A percentile compares a stretch with the other conserved stretches of the same genome.
phyloP scores from a whole-genome alignment of 1,140 invertebrate genomes.

The Leptopilina clavipes region DNA sequence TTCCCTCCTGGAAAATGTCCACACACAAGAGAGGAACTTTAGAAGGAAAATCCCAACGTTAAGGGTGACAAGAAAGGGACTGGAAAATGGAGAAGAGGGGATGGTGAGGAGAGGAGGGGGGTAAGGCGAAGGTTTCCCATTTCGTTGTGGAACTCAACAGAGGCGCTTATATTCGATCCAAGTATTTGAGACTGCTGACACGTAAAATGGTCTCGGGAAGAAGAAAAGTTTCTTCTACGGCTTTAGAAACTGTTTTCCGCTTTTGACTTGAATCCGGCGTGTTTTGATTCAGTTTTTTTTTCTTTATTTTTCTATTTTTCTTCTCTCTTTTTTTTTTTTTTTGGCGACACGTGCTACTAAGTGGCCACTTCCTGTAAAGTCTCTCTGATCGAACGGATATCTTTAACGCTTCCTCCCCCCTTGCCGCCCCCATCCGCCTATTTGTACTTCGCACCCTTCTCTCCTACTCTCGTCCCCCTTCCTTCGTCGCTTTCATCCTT shows the following conservation, averaged over 20 bases:
- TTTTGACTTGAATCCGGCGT: conserved; percentile 25
- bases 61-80: conserved; percentile 6
- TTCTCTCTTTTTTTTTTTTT: conserved; percentile 10
- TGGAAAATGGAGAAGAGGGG: too few species aligned
- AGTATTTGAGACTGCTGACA: conserved; percentile 33
- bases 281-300: neutral
- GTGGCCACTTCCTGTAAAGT: conserved; percentile 31
- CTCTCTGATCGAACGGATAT: conserved; percentile 27
- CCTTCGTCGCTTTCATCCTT: too few species aligned
- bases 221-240: conserved; percentile 15
- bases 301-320: too few species aligned
- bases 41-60: conserved; percentile 15
- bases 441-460: conserved; percentile 2
- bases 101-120: too few species aligned
- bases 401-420: neutral
- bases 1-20: conserved; percentile 27
- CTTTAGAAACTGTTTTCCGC: conserved; percentile 25
- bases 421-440: neutral
- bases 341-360: conserved; percentile 30
- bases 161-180: conserved; percentile 27
- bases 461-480: too few species aligned
- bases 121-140: conserved; percentile 13
- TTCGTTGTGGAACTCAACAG: conserved; percentile 18
- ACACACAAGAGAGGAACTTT: conserved; percentile 4
- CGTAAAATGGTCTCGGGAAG: conserved; percentile 31